Conservation (phyloP, 2,797 vertebrate genomes). For the Myripristis jacobus region DNA sequence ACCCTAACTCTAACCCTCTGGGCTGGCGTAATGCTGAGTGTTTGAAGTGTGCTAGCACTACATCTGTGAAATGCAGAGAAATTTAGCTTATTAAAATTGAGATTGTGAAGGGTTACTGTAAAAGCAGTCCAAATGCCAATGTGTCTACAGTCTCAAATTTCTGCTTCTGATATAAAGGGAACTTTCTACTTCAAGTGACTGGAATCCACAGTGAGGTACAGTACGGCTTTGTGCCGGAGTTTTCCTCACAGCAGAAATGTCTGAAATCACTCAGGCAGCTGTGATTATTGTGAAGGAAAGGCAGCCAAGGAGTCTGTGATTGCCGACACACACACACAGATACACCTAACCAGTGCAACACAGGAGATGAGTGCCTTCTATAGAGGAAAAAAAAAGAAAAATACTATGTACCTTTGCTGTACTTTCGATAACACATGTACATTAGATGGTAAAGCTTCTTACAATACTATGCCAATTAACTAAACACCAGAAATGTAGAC, state of each 20-base stretch:
- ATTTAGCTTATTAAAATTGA: no score
- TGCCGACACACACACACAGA: no score
- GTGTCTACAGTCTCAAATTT: no score
- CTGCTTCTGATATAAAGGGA: no score
- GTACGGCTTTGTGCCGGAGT: background rate
- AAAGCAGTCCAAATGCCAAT: no score
- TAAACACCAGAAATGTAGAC: background rate
- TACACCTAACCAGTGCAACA: background rate
- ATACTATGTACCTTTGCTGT: background rate
- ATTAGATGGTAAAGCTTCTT: background rate
- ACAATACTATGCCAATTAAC: background rate
- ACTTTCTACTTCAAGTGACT: background rate
- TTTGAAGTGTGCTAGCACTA: no score
- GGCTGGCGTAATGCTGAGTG: no score
- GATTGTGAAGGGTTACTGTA: no score
- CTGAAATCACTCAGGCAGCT: conserved; percentile 16
- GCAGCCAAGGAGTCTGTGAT: background rate
- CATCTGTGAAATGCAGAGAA: no score
- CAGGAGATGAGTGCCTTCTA: background rate
- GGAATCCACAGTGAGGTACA: background rate
- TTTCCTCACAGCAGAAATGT: background rate
- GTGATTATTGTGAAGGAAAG: conserved; percentile 16
- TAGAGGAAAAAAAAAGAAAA: background rate
- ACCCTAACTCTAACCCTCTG: no score
- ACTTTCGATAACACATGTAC: background rate